Conservation (phyloP, 1,140 invertebrate species). For the Calycopis cecrops region DNA sequence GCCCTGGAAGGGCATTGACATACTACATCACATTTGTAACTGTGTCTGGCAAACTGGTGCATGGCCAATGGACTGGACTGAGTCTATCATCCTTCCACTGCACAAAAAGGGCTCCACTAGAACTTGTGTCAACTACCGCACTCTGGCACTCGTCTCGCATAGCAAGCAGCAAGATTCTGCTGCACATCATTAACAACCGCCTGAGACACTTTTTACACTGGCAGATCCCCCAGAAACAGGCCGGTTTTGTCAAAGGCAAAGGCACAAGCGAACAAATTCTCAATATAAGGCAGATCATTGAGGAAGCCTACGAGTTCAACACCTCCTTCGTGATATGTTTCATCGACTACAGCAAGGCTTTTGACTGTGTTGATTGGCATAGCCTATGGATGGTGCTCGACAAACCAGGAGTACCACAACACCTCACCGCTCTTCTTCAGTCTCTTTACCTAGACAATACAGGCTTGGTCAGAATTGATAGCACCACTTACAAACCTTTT, state of each 20-base stretch:
- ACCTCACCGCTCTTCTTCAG: conserved; percentile 13
- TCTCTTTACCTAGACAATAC: conserved; percentile 1
- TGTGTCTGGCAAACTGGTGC: not conserved
- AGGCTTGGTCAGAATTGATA: conserved; percentile 12
- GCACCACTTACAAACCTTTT: conserved; percentile 4
- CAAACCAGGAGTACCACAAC: conserved; percentile 15
- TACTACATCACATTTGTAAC: not conserved
- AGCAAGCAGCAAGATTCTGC: not conserved
- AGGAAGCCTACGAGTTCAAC: too few relatives aligned
- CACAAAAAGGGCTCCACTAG: conserved; percentile 10
- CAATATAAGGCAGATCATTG: too few relatives aligned
- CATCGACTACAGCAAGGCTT: too few relatives aligned
- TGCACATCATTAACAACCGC: conserved; percentile 27
- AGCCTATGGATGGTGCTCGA: conserved; percentile 6
- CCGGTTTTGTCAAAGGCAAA: too few relatives aligned
- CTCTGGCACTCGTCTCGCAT: not conserved
- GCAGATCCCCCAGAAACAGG: too few relatives aligned
- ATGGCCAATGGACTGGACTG: not conserved
- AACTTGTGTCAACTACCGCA: not conserved
- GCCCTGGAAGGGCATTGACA: not conserved
- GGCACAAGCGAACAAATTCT: too few relatives aligned
- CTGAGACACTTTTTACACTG: not conserved
- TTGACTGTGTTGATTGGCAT: conserved; percentile 1
- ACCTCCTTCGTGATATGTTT: too few relatives aligned
- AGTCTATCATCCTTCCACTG: not conserved